Percentiles rank a stretch among this genome's conserved stretches.
Evolutionary conservation across 2,888 invertebrate genomes (phyloP).

Genomic region (Heliconius sara): DNA sequence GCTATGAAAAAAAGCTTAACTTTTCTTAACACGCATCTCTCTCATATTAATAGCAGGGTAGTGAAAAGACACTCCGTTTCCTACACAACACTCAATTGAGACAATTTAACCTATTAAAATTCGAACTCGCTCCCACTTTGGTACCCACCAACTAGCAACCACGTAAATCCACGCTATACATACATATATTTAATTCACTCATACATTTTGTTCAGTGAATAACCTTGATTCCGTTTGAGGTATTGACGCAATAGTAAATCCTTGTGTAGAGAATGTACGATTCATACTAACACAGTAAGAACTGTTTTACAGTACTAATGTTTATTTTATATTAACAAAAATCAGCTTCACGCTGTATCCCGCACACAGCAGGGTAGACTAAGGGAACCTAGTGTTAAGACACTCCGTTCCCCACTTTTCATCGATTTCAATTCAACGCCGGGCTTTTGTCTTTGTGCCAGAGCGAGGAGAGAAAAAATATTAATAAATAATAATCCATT

Average conservation of each 20-base stretch:
- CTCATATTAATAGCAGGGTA: not conserved
- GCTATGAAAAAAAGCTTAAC: too few species aligned
- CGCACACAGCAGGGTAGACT: not conserved
- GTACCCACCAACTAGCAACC: too few species aligned
- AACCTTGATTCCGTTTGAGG: slow-evolving; percentile 1
- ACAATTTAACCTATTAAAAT: too few species aligned
- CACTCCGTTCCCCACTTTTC: not conserved
- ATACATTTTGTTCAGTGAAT: not conserved
- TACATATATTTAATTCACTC: not conserved
- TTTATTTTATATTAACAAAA: not conserved
- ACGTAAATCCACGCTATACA: too few species aligned
- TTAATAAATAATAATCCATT: not conserved
- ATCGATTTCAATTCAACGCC: not conserved
- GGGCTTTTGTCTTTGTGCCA: not conserved
- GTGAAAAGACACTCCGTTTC: too few species aligned
- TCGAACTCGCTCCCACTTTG: too few species aligned
- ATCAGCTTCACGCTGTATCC: not conserved
- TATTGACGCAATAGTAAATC: slow-evolving; percentile 29
- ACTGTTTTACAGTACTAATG: not conserved
- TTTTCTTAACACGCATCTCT: not conserved
- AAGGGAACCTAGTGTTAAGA: not conserved
- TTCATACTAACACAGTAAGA: slow-evolving; percentile 13
- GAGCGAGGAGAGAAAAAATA: too few species aligned
- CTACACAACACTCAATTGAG: not conserved
- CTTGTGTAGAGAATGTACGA: slow-evolving; percentile 22